Conservation (phyloP, 2,113 vertebrate species). For the Seriola quinqueradiata region DNA sequence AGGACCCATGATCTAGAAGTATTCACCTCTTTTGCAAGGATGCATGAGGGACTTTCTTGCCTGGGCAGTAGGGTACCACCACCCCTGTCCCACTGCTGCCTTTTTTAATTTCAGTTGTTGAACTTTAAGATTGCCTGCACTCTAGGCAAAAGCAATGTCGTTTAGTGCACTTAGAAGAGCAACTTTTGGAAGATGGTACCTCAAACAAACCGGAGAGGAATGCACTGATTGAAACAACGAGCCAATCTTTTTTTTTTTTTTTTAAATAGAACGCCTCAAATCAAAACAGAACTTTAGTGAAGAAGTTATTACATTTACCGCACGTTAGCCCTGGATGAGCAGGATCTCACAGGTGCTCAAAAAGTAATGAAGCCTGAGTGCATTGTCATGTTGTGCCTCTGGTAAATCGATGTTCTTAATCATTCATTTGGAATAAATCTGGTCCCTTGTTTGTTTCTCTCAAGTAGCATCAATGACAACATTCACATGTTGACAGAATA, state of each 20-base stretch:
- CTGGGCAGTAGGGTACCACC: not conserved
- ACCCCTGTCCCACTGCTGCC: not conserved
- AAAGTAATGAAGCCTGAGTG: slow-evolving; percentile 78
- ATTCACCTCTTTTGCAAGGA: too few relatives aligned
- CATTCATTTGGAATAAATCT: slow-evolving; percentile 71
- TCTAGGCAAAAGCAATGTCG: not conserved
- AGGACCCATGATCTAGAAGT: not conserved
- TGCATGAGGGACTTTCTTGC: not conserved
- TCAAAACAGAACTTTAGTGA: slow-evolving; percentile 31
- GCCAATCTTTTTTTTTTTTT: not conserved
- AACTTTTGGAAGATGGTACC: not conserved
- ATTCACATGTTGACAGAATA: slow-evolving; percentile 51
- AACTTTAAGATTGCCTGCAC: not conserved
- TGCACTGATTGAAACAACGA: not conserved
- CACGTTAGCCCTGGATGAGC: slow-evolving; percentile 5
- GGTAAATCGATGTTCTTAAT: slow-evolving; percentile 62
- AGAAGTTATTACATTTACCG: slow-evolving; percentile 8
- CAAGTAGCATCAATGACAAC: slow-evolving; percentile 53
- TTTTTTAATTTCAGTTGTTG: not conserved
- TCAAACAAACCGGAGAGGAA: not conserved
- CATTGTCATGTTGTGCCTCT: slow-evolving; percentile 74
- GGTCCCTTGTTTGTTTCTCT: slow-evolving; percentile 66
- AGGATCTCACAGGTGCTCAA: slow-evolving; percentile 67
- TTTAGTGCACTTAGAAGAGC: slow-evolving; percentile 26
- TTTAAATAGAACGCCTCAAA: not conserved